A percentile compares a stretch with the other conserved stretches of the same genome.
Conservation (phyloP, 2,888 invertebrate species). For the Acanthacorydalis orientalis region DNA sequence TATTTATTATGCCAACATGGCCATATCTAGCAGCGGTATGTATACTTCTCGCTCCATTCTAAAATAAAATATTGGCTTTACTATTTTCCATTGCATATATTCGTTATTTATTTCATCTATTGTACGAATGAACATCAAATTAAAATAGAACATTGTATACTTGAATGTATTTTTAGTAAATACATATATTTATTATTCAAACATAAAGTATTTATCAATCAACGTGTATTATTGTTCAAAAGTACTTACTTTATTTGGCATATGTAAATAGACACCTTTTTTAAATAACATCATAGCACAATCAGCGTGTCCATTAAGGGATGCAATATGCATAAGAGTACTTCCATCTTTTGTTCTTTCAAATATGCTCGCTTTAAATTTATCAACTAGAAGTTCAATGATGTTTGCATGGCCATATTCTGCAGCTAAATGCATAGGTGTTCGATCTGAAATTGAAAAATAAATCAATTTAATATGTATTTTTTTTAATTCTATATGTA, state of each 20-base stretch:
- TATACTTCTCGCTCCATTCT: conserved; percentile 91
- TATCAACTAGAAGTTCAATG: conserved; percentile 91
- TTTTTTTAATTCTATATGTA: too few species aligned
- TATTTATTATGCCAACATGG: conserved; percentile 93
- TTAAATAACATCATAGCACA: conserved; percentile 97
- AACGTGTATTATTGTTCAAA: too few species aligned
- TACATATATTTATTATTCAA: too few species aligned
- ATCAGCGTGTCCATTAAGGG: conserved; percentile 91
- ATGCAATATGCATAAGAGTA: conserved; percentile 97
- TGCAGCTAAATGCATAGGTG: conserved; percentile 94
- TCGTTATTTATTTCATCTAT: too few species aligned
- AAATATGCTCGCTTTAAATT: conserved; percentile 92
- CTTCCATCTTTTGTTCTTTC: conserved; percentile 96
- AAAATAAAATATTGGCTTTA: conserved; percentile 13
- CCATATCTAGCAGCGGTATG: conserved; percentile 96
- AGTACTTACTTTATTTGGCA: conserved; percentile 81
- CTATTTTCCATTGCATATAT: too few species aligned
- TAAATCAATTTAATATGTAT: too few species aligned
- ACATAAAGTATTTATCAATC: too few species aligned
- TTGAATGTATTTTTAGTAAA: too few species aligned
- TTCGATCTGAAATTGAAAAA: conserved; percentile 49
- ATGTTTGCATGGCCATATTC: conserved; percentile 92
- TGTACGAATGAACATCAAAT: too few species aligned
- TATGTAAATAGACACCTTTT: conserved; percentile 95
- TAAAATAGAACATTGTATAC: too few species aligned